These are phyloP conservation scores for Gallinago solitaria DNA, from an alignment of 2,797 vertebrate species.

Conservation along the genomic window DNA sequence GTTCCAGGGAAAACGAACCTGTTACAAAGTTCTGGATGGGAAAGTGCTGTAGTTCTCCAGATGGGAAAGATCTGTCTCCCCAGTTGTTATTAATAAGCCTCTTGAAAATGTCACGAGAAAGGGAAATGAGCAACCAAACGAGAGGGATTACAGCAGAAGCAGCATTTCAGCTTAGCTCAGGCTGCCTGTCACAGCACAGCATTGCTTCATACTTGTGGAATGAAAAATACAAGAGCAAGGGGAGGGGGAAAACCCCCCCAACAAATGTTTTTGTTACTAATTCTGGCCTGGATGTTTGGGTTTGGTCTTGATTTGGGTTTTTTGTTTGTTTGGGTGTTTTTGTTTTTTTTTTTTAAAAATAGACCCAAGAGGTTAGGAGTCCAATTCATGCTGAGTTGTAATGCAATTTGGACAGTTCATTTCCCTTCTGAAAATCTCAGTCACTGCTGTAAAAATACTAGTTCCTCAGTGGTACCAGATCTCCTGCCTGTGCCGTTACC, in stretches of 20 bases:
- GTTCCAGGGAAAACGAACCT: not conserved
- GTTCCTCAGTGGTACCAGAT: not conserved
- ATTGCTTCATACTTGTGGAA: not conserved
- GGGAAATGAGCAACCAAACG: not conserved
- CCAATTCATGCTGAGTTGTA: not conserved
- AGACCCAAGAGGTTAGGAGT: not conserved
- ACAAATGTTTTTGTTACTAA: not conserved
- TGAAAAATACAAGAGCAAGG: not conserved
- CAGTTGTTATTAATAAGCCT: conserved; percentile 11
- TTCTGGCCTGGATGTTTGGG: not conserved
- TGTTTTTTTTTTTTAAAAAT: not conserved
- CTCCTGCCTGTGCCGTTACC: not conserved
- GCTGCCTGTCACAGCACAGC: not conserved
- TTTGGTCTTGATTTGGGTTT: too few relatives aligned
- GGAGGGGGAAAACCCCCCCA: fast-evolving
- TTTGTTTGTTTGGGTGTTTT: not conserved
- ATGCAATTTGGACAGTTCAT: not conserved
- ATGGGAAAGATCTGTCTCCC: not conserved
- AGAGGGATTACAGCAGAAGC: not conserved
- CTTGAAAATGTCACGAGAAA: not conserved
- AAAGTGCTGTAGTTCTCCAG: not conserved
- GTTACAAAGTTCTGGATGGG: not conserved
- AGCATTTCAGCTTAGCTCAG: not conserved
- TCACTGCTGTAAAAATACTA: not conserved
- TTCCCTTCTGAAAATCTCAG: not conserved